Evolutionary conservation across 2,888 invertebrate species (phyloP).

Genomic region (Synanthedon vespiformis): DNA sequence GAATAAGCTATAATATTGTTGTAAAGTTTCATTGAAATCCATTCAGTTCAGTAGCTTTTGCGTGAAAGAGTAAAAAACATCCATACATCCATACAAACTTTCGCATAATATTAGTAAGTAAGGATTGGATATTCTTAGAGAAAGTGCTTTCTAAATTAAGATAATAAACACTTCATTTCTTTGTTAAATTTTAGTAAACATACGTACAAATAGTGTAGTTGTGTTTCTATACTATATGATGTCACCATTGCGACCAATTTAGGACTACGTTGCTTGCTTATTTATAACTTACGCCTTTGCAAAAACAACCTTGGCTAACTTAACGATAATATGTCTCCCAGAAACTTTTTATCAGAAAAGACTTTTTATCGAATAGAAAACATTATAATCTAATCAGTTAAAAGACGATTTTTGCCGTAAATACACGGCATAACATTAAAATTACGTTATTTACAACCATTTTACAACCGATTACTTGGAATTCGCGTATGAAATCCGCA

Average conservation of each 20-base stretch:
- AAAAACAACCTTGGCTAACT: background rate
- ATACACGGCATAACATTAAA: background rate
- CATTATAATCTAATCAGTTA: too few species aligned
- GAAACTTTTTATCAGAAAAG: background rate
- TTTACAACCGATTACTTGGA: background rate
- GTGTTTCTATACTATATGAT: slow-evolving; percentile 21
- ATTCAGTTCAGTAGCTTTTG: too few species aligned
- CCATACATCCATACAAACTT: too few species aligned
- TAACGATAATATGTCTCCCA: background rate
- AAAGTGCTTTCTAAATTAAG: too few species aligned
- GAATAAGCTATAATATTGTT: too few species aligned
- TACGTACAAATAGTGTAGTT: background rate
- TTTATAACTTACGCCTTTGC: background rate
- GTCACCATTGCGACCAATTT: slow-evolving; percentile 31
- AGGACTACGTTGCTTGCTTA: slow-evolving; percentile 5
- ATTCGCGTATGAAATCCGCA: slow-evolving; percentile 11
- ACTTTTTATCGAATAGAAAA: too few species aligned
- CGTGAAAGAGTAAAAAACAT: too few species aligned
- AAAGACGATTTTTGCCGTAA: background rate
- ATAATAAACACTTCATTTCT: too few species aligned
- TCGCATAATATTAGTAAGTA: too few species aligned
- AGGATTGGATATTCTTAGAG: too few species aligned
- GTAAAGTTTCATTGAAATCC: too few species aligned
- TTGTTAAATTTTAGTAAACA: too few species aligned
- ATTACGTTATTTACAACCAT: background rate